Percentiles rank a stretch among this genome's conserved stretches.
Evolutionary conservation across 2,113 vertebrate genomes (phyloP).

Genomic region (Cochlearius cochlearius): DNA sequence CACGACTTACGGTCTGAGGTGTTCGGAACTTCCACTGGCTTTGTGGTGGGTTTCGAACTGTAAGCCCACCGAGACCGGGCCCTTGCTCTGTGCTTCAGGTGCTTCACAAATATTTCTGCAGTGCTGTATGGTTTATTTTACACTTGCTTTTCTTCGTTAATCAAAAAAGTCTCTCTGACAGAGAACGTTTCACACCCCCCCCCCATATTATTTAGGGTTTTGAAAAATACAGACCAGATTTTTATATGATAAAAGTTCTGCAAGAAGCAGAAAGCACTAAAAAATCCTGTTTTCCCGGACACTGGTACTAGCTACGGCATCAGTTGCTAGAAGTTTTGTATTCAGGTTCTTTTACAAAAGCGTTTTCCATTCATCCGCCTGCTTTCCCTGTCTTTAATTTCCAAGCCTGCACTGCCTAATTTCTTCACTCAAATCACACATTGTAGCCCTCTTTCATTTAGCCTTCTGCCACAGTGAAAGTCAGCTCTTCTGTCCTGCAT

Average conservation of each 20-base stretch:
- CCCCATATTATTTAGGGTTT: background rate
- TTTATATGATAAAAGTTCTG: background rate
- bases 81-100: background rate
- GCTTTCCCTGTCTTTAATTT: background rate
- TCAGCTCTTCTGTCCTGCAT: background rate
- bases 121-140: background rate
- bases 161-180: background rate
- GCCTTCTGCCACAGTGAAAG: background rate
- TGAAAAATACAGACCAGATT: conserved; percentile 19
- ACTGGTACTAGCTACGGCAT: background rate
- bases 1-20: background rate
- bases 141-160: background rate
- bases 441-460: background rate
- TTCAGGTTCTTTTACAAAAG: background rate
- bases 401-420: conserved; percentile 2
- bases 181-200: background rate
- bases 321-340: background rate
- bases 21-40: background rate
- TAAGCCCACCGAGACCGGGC: background rate
- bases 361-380: background rate
- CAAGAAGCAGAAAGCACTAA: background rate
- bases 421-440: background rate
- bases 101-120: background rate
- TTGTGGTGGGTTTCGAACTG: background rate
- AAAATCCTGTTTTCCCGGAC: background rate